These are phyloP conservation scores for Alviniconcha marisindica DNA, from an alignment of 1,140 invertebrate species.

Conservation along the genomic window DNA sequence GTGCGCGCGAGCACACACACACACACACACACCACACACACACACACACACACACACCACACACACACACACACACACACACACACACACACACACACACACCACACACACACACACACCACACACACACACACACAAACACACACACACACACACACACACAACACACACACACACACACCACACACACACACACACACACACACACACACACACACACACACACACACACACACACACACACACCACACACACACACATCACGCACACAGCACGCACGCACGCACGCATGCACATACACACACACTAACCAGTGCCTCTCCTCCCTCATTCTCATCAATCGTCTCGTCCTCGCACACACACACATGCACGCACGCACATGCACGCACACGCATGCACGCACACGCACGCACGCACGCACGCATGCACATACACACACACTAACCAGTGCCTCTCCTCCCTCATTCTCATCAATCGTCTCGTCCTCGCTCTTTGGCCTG, in stretches of 20 bases:
- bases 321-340: constrained; percentile 52
- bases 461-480: constrained; percentile 55
- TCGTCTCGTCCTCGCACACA: constrained; percentile 39
- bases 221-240: background rate
- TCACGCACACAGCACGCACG: background rate
- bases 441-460: constrained; percentile 44
- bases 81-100: no score
- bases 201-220: background rate
- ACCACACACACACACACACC: no score
- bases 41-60: no score
- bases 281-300: constrained; percentile 1
- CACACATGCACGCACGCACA: background rate
- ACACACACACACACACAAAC: no score
- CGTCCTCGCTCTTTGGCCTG: constrained; percentile 47
- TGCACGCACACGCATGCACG: background rate
- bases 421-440: background rate
- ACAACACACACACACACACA: background rate
- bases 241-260: background rate
- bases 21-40: no score
- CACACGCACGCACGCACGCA: background rate
- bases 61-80: no score
- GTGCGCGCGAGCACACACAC: no score
- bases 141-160: no score
- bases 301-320: constrained; percentile 41
- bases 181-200: background rate